Conservation (phyloP, 2,113 vertebrate species). For the Taxidea taxus region DNA sequence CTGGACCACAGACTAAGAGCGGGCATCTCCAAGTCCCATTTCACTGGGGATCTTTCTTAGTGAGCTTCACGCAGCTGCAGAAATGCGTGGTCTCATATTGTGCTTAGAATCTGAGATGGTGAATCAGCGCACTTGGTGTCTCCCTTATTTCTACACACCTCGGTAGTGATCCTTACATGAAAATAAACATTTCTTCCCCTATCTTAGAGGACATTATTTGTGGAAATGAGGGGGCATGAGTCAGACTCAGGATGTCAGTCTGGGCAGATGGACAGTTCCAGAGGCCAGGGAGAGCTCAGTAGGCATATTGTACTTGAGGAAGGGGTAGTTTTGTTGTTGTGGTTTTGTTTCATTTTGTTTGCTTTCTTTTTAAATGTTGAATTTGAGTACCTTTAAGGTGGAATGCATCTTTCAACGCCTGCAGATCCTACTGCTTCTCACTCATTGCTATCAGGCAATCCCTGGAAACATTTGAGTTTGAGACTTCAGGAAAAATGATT, state of each 20-base stretch:
- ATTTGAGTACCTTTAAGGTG: not conserved
- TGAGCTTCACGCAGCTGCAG: not conserved
- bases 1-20: not conserved
- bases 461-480: not conserved
- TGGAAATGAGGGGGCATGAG: not conserved
- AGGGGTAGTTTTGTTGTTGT: not conserved
- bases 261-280: not conserved
- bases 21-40: not conserved
- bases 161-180: not conserved
- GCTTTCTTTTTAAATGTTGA: not conserved
- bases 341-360: not conserved
- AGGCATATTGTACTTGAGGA: not conserved
- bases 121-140: fast-evolving
- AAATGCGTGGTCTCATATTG: not conserved
- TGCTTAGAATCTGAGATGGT: not conserved
- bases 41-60: not conserved
- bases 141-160: not conserved
- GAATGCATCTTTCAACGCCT: not conserved
- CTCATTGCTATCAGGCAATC: not conserved
- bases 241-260: not conserved
- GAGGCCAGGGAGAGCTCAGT: not conserved
- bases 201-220: not conserved
- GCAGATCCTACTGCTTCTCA: not conserved
- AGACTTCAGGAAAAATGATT: not conserved
- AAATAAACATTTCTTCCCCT: too few relatives aligned